Base-by-base conservation (phyloP, 2,888 invertebrate genomes). In the Serripes groenlandicus region DNA sequence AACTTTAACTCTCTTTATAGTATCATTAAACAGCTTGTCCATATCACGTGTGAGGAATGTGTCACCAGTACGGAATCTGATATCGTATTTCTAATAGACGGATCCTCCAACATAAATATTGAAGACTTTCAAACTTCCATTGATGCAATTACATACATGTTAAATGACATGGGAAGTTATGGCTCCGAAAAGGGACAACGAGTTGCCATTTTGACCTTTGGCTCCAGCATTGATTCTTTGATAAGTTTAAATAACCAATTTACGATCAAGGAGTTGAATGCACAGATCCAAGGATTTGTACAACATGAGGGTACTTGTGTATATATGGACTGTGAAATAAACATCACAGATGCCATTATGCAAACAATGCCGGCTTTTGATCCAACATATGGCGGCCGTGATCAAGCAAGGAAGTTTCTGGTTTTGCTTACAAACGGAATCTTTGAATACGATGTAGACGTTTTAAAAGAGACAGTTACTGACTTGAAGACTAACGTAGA, bases 1-100 rank as follows among this genome's bases (percentile, higher is more conserved):
- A 72, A 81, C 30, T 81, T 81, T 28, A 73, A 81, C 56, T 62
- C 80, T 1, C 62, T 81, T 26, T 66, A 72, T 49, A 71, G 75
- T 52, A 66, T 81, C 15, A 37, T 81, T 9, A 62, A 72, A 66
- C 66, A 75, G 18, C 72, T 81, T 21, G 80, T 81, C 1, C 71
- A 81, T 42, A 23, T 56, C 18, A 70, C 70, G 15, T 81, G 80
- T 49, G 76, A 81, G 11, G 66, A 71, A 42, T 78, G 78, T 42
- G 30, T 18, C 28, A 54, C 28, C 15, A 78, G 73, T 26, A 66
- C 34, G 21, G 30, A 30, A n/a, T 73, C 78, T 1, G 78, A 78
- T 52, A 56, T 78, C 7, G 66, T 73, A 26, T 66, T 78, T 49
- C 66, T 78, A n/a, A 9, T 78, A 3, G 78, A 78, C 49, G 37